phyloP scores from a whole-genome alignment of 1,140 invertebrate genomes.

The Bombus difficillimus region DNA sequence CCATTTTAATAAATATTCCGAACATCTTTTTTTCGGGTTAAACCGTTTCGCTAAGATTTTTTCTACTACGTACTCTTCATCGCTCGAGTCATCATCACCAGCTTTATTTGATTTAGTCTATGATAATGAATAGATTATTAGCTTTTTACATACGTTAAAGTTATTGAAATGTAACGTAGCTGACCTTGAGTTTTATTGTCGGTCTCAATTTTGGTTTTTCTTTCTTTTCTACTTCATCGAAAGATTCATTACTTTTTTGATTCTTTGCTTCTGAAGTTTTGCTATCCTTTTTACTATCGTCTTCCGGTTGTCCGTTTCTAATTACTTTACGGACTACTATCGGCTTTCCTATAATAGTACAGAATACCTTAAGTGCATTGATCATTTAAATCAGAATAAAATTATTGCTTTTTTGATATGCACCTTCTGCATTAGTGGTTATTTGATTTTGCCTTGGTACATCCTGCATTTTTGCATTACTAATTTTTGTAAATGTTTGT shows the following conservation, averaged over 20 bases:
- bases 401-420: conserved; percentile 4
- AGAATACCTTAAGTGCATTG: background rate
- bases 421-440: conserved; percentile 69
- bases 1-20: conserved; percentile 93
- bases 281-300: conserved; percentile 69
- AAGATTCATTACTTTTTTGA: conserved; percentile 52
- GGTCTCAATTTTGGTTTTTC: conserved; percentile 76
- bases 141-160: background rate
- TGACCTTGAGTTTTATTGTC: conserved; percentile 77
- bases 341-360: conserved; percentile 61
- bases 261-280: conserved; percentile 55
- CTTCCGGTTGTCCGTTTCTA: conserved; percentile 80
- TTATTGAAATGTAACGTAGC: background rate
- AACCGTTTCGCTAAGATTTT: conserved; percentile 91
- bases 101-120: conserved; percentile 60
- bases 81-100: conserved; percentile 78
- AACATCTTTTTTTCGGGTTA: conserved; percentile 89
- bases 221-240: conserved; percentile 67
- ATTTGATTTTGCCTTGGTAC: conserved; percentile 68
- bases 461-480: conserved; percentile 81
- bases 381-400: background rate
- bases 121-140: conserved; percentile 9
- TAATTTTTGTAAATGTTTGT: conserved; percentile 86
- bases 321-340: conserved; percentile 79
- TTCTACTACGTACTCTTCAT: conserved; percentile 87